Evolutionary conservation across 2,888 invertebrate genomes (phyloP), one percentile per base, ranked within the genome.

Genomic region (Saturnia pavonia): DNA sequence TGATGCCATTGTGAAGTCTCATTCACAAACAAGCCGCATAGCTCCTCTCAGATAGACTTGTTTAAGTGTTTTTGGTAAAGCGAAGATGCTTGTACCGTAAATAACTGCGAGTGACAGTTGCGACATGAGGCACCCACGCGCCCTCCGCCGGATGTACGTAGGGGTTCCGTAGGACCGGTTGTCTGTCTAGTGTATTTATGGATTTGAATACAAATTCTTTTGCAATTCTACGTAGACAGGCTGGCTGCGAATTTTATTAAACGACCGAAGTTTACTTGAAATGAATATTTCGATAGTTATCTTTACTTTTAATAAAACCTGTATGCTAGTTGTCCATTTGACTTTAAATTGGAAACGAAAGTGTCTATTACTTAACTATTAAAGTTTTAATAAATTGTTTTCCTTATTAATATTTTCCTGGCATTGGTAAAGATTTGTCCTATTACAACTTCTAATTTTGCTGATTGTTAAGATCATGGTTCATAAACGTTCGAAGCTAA

Each of bases 91-190:
- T 76, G 78, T 77, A 80, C 85, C 82, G 85, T 91, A 88, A 88
- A 91, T 90, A 90, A 81, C 77, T 75, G 81, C 87, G 88, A 89
- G 88, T 86, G 91, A 91, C 91, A 89, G 85, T 89, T 88, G 90
- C 88, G 83, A 85, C 87, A 87, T 75, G 79, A 72, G 73, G 82
- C 84, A 81, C 92, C 92, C 87, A 91, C 92, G 88, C 88, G 72
- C 76, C 76, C 75, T 78, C 80, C 90, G 88, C 94, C 94, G 93
- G 94, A 94, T 94, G 91, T 91, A 91, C 91, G 94, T 93, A 93
- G 91, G 92, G 90, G 91, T 87, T 88, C 88, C 86, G 86, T 81
- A 85, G 85, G 87, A 92, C 92, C 91, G 90, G 92, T 91, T 89
- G 82, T 85, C 85, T 86, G 82, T 80, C 82, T 84, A 77, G 78